These are phyloP conservation scores for Myzus persicae DNA, from an alignment of 1,140 invertebrate genomes.

Conservation along the genomic window DNA sequence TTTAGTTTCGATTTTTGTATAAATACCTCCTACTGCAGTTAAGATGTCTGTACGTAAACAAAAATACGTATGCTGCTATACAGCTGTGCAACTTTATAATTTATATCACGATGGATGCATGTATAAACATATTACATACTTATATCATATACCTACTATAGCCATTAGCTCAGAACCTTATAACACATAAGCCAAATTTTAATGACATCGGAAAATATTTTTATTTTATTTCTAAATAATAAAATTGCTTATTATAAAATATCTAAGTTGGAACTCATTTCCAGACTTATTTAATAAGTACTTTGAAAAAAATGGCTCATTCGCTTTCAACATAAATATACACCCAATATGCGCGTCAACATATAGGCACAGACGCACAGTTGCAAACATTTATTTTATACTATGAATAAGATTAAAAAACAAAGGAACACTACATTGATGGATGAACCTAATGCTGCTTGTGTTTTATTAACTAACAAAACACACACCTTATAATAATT, in stretches of 20 bases:
- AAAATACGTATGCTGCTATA: background rate
- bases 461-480: too few species aligned
- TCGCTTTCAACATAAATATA: too few species aligned
- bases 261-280: background rate
- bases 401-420: too few species aligned
- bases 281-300: background rate
- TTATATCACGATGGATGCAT: background rate
- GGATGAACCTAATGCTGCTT: too few species aligned
- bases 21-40: background rate
- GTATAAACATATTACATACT: background rate
- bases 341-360: too few species aligned
- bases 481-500: too few species aligned
- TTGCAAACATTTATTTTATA: too few species aligned
- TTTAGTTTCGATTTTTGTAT: background rate
- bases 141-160: too few species aligned
- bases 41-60: background rate
- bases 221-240: background rate
- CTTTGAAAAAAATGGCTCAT: background rate
- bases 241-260: background rate
- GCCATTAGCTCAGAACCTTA: background rate
- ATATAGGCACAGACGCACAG: too few species aligned
- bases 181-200: background rate
- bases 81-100: background rate
- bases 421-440: too few species aligned
- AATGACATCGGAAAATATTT: background rate